Evolutionary conservation across 2,113 vertebrate species (phyloP), one percentile per base, ranked within the genome.

Genomic region (Nyctibius bracteatus): DNA sequence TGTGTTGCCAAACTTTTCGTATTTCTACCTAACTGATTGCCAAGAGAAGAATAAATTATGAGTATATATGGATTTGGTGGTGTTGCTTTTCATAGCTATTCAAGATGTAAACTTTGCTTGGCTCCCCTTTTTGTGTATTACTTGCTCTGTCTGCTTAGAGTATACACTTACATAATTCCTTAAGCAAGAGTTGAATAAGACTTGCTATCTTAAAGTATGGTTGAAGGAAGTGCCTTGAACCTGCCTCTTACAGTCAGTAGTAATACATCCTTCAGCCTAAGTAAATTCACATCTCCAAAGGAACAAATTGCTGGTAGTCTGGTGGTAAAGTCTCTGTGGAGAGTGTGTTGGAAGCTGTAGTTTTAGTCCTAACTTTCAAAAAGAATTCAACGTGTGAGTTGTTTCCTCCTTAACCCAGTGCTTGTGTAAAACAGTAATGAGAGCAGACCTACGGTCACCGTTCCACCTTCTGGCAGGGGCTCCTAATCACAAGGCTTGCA

Each of bases 11-110:
- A 41, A 59, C 37, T 94, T 95, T 41, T 23, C 6, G 1, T 96
- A 6, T 86, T 95, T 88, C 81, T 94, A 52, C 80, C 94, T 91
- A 90, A 91, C 78, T 96, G 88, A 43, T 92, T 95, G 73, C 80
- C 80, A 81, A 72, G 37, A 27, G 57, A 63, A 55, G 24, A 83
- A 80, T 43, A 41, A 71, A 43, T 88, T 77, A 39, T 78, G 61
- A 41, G 8, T 57, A 6, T 41, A 1, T 4, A 2, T 65, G 66
- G 61, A 37, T 88, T 90, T 87, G 63, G 27, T 77, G 87, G 58
- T 51, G 57, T 14, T 86, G 57, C 30, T 91, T 84, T 93, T 73
- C 51, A 20, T 37, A 52, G 30, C 30, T 65, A 9, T 39, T 84
- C 30, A 66, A 55, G 51, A 14, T 27, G 15, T 27, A 41, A 93